Evolutionary conservation across 2,113 vertebrate genomes (phyloP).

Genomic region (Mixornis gularis): DNA sequence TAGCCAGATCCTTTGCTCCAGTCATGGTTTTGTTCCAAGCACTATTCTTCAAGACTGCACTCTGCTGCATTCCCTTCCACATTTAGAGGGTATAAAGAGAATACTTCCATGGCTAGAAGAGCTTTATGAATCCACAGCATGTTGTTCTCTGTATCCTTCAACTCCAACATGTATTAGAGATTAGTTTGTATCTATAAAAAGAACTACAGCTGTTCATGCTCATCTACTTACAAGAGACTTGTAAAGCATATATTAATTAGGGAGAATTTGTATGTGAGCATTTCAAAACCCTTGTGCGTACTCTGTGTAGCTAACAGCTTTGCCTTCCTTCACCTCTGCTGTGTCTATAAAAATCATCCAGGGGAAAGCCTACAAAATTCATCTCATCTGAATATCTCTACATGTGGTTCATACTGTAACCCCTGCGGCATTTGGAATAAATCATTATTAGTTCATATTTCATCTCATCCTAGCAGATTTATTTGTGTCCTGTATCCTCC

Average conservation of each 20-base stretch:
- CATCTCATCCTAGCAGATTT: slow-evolving; percentile 38
- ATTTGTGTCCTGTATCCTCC: slow-evolving; percentile 31
- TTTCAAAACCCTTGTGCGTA: slow-evolving; percentile 10
- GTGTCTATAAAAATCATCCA: neutral
- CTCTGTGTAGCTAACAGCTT: neutral
- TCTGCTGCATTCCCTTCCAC: slow-evolving; percentile 5
- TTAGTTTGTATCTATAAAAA: slow-evolving; percentile 57
- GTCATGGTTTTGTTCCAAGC: neutral
- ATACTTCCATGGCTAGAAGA: slow-evolving; percentile 1
- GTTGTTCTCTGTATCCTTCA: slow-evolving; percentile 28
- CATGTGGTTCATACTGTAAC: neutral
- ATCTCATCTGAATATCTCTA: neutral
- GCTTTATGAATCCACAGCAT: neutral
- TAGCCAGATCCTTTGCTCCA: neutral
- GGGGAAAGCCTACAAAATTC: neutral
- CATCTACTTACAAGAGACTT: slow-evolving; percentile 38
- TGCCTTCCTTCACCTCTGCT: neutral
- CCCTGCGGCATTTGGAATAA: slow-evolving; percentile 23
- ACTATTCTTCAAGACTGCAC: neutral
- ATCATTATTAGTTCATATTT: slow-evolving; percentile 52
- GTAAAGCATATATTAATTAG: slow-evolving; percentile 41
- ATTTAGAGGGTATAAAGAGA: slow-evolving; percentile 34
- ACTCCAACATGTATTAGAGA: slow-evolving; percentile 32
- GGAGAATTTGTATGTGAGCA: slow-evolving; percentile 20
- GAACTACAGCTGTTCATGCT: slow-evolving; percentile 49